Conservation (phyloP, 2,888 invertebrate genomes). For the Atrina japonica region DNA sequence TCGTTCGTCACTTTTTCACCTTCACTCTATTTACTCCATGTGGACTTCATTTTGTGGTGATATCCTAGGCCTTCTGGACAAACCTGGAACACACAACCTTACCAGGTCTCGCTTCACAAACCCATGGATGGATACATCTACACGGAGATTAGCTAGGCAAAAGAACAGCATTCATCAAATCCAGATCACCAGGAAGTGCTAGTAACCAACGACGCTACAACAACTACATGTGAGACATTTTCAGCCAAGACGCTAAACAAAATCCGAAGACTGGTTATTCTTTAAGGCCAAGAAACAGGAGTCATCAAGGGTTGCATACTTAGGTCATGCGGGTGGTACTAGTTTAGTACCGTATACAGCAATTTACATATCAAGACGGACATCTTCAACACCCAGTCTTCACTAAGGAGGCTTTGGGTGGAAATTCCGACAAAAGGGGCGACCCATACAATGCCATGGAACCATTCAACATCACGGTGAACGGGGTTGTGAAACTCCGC, state of each 20-base stretch:
- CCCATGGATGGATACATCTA: too few relatives aligned
- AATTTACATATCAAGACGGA: constrained; percentile 2
- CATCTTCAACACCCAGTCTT: constrained; percentile 10
- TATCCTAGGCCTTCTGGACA: too few relatives aligned
- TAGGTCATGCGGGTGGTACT: constrained; percentile 6
- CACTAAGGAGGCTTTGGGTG: constrained; percentile 8
- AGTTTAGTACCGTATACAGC: too few relatives aligned
- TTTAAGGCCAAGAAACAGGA: constrained; percentile 11
- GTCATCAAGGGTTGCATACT: background rate
- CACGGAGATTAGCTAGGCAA: too few relatives aligned
- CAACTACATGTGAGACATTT: constrained; percentile 12
- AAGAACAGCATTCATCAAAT: too few relatives aligned
- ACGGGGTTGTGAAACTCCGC: constrained; percentile 1
- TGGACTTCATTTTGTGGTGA: too few relatives aligned
- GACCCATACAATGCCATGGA: constrained; percentile 5
- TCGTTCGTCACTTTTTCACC: too few relatives aligned
- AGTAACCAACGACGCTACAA: too few relatives aligned
- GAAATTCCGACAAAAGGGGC: background rate
- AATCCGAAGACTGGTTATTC: constrained; percentile 6
- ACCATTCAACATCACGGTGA: constrained; percentile 7
- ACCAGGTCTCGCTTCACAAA: too few relatives aligned
- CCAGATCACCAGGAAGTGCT: too few relatives aligned
- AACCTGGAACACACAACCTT: too few relatives aligned
- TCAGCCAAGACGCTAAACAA: constrained; percentile 4
- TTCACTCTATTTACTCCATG: too few relatives aligned